These are phyloP conservation scores for Paraplagusia blochii DNA, from an alignment of 2,113 vertebrate genomes.

Conservation along the genomic window DNA sequence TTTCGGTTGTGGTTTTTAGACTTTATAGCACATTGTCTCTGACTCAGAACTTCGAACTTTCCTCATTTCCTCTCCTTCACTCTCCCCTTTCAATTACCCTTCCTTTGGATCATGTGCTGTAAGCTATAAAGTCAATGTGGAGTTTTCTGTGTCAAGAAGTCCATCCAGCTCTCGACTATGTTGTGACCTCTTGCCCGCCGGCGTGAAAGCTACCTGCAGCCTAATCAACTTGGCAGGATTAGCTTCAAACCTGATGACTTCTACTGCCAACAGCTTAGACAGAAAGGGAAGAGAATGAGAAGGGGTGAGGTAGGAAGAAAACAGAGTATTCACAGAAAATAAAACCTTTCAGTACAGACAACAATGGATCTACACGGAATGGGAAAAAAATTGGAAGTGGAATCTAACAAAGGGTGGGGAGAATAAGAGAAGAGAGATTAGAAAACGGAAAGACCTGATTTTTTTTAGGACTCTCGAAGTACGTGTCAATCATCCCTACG, in stretches of 20 bases:
- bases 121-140: conserved; percentile 67
- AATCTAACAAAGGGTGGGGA: conserved; percentile 57
- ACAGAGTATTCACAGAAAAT: conserved; percentile 59
- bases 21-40: no score
- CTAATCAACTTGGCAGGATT: conserved; percentile 75
- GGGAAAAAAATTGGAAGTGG: conserved; percentile 59
- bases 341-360: conserved; percentile 49
- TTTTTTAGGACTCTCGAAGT: conserved; percentile 62
- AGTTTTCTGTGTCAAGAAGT: conserved; percentile 67
- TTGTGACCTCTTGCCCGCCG: conserved; percentile 62
- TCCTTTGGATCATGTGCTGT: conserved; percentile 60
- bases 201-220: conserved; percentile 68
- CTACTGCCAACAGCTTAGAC: conserved; percentile 49
- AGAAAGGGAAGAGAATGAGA: conserved; percentile 44
- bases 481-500: conserved; percentile 59
- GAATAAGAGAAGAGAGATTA: conserved; percentile 55
- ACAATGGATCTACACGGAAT: conserved; percentile 65
- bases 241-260: conserved; percentile 69
- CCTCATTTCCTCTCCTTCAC: conserved; percentile 60
- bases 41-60: conserved; percentile 29
- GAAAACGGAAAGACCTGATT: conserved; percentile 57
- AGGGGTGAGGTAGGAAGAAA: conserved; percentile 50
- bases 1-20: no score
- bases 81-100: conserved; percentile 67
- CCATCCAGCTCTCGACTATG: conserved; percentile 64